These are phyloP conservation scores for Theocolax elegans DNA, from an alignment of 1,140 invertebrate genomes.

Conservation along the genomic window DNA sequence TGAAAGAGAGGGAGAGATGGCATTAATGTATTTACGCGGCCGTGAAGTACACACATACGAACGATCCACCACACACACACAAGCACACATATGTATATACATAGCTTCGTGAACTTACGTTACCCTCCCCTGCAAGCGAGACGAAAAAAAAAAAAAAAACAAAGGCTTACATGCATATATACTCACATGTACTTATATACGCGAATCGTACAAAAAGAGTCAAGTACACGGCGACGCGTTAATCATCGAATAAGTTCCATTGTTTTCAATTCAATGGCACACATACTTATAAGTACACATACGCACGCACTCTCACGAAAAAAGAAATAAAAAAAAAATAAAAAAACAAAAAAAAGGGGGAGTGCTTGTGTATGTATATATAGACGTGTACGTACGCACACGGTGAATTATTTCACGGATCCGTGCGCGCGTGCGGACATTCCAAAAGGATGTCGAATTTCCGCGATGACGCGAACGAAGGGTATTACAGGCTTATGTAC, in stretches of 20 bases:
- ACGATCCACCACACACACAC: background rate
- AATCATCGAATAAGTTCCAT: constrained; percentile 1
- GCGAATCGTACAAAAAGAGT: too few species aligned
- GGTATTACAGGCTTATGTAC: too few species aligned
- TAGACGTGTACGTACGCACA: background rate
- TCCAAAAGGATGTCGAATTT: constrained; percentile 35
- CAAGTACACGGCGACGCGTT: background rate
- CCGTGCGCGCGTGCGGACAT: constrained; percentile 16
- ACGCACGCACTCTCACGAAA: background rate
- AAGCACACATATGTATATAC: too few species aligned
- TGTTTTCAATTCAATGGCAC: constrained; percentile 38
- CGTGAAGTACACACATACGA: background rate
- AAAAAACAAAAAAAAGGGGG: too few species aligned
- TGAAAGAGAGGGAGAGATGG: too few species aligned
- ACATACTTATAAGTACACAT: background rate
- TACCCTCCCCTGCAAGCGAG: too few species aligned
- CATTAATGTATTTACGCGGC: too few species aligned
- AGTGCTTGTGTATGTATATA: too few species aligned
- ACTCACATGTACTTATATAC: too few species aligned
- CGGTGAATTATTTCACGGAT: constrained; percentile 34
- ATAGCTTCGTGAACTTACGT: too few species aligned
- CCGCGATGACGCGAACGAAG: too few species aligned
- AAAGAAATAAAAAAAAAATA: too few species aligned
- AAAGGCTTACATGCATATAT: background rate
- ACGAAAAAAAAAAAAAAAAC: background rate